These are phyloP conservation scores for Sprattus sprattus DNA, from an alignment of 2,113 vertebrate genomes.

Conservation along the genomic window DNA sequence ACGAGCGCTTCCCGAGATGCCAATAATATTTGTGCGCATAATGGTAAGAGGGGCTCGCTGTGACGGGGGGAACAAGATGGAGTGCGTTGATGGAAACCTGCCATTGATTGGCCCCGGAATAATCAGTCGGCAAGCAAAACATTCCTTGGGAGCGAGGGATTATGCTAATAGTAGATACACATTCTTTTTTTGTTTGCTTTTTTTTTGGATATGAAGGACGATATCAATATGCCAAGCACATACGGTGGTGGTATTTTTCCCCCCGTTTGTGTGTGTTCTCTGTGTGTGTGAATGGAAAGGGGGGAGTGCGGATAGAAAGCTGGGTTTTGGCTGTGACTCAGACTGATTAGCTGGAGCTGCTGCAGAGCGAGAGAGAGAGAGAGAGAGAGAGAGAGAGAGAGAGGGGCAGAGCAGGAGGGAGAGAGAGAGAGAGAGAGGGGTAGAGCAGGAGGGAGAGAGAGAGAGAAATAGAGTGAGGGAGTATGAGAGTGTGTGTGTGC, in stretches of 20 bases:
- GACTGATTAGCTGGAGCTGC: constrained; percentile 91
- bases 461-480: constrained; percentile 55
- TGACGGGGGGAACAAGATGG: not conserved
- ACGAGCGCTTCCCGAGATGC: not conserved
- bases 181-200: not conserved
- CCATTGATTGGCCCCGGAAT: not conserved
- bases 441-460: constrained; percentile 55
- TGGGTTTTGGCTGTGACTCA: constrained; percentile 82
- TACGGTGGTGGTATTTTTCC: not conserved
- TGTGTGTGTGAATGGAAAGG: constrained; percentile 39
- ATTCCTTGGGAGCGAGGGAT: not conserved
- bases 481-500: constrained; percentile 64
- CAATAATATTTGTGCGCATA: not conserved
- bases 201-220: not conserved
- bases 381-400: constrained; percentile 57
- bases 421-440: constrained; percentile 64
- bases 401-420: no score
- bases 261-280: constrained; percentile 31
- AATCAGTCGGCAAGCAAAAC: not conserved
- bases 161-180: not conserved
- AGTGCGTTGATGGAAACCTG: not conserved
- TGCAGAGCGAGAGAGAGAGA: constrained; percentile 86
- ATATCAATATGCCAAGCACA: not conserved
- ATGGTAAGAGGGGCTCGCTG: not conserved
- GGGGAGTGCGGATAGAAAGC: constrained; percentile 63